Evolutionary conservation across 1,140 invertebrate species (phyloP), one percentile per base, ranked within the genome.

Genomic region (Euwallacea similis): DNA sequence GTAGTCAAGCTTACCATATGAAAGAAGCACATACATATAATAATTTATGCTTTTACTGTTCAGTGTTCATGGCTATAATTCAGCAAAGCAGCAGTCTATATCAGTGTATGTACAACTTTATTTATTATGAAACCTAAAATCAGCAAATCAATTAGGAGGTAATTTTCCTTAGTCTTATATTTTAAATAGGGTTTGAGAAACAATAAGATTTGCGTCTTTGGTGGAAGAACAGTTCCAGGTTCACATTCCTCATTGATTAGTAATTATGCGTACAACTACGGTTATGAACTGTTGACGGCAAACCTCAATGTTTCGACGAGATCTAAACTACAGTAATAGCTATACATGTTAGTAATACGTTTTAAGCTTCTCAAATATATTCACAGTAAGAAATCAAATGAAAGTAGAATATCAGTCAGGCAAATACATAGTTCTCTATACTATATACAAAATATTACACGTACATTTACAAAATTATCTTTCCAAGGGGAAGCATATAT

Each of bases 341-440:
- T 64, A 71, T 65, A 66, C 56, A 60, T 58, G 11, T 33, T 33
- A 50, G 13, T 11, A 72, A 72, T 60, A 47, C 55, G 53, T 10
- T 21, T 62, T 33, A 43, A 53, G 65, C 61, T 58, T 46, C 66
- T 61, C 41, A 65, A 63, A 56, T 15, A 59, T 64, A 58, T 69
- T 66, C 54, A 62, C 67, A 69, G 13, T 50, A 50, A 50, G 21
- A 33, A 33, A 33, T 33, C 21, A 33, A 33, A 33, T 33, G 56
- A 65, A 70, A 42, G 62, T 66, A 66, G 42, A 69, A 65, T 64
- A 62, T 76, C 74, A 76, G 74, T 72, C 70, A 69, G 75, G 69
- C 62, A 43, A 70, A 74, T 69, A 74, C 71, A 75, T 68, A 53
- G 58, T n/a, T 69, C 59, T 73, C 72, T 73, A 69, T 73, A 69